Conservation (phyloP, 1,140 invertebrate genomes). For the Saccostrea glomerata region DNA sequence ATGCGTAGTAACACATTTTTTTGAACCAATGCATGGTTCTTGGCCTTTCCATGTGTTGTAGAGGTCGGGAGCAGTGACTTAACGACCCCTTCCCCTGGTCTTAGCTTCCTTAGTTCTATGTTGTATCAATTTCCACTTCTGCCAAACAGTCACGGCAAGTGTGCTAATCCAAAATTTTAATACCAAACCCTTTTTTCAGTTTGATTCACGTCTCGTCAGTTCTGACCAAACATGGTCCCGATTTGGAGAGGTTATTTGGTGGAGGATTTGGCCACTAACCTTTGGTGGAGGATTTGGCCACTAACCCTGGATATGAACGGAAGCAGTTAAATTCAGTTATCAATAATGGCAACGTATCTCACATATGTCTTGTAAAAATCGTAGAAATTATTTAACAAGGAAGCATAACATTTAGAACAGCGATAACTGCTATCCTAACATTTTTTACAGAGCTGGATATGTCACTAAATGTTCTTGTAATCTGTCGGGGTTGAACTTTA, state of each 20-base stretch:
- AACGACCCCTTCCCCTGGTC: not conserved
- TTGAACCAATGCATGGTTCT: not conserved
- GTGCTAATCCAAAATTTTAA: not conserved
- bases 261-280: not conserved
- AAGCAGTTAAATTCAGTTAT: not conserved
- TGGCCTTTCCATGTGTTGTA: not conserved
- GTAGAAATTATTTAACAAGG: not conserved
- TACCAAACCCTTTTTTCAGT: not conserved
- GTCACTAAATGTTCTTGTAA: not conserved
- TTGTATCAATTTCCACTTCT: not conserved
- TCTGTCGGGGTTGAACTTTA: not conserved
- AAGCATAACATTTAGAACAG: not conserved
- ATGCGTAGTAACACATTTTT: not conserved
- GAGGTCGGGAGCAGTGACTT: not conserved
- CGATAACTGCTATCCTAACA: not conserved
- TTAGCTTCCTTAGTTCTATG: not conserved
- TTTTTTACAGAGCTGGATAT: not conserved
- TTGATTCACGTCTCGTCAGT: not conserved
- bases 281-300: not conserved
- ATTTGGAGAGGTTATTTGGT: not conserved
- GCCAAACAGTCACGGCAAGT: not conserved
- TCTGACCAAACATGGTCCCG: conserved; percentile 2
- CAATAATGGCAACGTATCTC: not conserved
- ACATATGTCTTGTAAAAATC: not conserved
- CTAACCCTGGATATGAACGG: not conserved